phyloP scores from a whole-genome alignment of 2,797 vertebrate genomes.

The Thripadectes ignobilis region DNA sequence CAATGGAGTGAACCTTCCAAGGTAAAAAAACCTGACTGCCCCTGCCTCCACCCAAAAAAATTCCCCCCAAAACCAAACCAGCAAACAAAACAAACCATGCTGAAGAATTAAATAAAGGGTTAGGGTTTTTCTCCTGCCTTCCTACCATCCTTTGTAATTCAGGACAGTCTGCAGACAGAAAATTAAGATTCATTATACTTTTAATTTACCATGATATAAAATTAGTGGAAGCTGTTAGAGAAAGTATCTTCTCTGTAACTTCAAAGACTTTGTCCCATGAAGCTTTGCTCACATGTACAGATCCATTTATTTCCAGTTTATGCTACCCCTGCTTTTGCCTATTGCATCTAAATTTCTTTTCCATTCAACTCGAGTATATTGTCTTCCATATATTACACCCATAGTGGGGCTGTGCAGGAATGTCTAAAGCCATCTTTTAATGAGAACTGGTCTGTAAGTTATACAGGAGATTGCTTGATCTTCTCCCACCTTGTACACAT shows the following conservation, averaged over 20 bases:
- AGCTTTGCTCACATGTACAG: background rate
- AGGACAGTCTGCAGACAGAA: background rate
- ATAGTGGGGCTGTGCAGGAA: constrained; percentile 4
- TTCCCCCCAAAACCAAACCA: background rate
- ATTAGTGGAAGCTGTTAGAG: background rate
- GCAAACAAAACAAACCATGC: background rate
- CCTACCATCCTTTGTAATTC: background rate
- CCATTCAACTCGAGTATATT: background rate
- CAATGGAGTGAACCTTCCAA: background rate
- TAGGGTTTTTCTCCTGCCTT: rapidly evolving
- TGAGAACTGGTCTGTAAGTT: background rate
- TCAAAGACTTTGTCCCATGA: background rate
- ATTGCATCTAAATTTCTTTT: background rate
- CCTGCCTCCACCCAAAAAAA: background rate
- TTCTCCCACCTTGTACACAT: constrained; percentile 1
- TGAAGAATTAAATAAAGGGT: background rate
- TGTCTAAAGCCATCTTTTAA: constrained; percentile 15
- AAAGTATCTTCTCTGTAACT: background rate
- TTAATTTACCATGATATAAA: background rate
- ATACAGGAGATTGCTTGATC: background rate
- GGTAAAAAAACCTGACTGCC: background rate
- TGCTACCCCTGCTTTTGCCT: background rate
- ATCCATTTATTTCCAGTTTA: background rate
- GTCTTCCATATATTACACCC: background rate
- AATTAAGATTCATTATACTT: background rate